Conservation (phyloP, 1,140 invertebrate genomes). For the Drosophila serrata region DNA sequence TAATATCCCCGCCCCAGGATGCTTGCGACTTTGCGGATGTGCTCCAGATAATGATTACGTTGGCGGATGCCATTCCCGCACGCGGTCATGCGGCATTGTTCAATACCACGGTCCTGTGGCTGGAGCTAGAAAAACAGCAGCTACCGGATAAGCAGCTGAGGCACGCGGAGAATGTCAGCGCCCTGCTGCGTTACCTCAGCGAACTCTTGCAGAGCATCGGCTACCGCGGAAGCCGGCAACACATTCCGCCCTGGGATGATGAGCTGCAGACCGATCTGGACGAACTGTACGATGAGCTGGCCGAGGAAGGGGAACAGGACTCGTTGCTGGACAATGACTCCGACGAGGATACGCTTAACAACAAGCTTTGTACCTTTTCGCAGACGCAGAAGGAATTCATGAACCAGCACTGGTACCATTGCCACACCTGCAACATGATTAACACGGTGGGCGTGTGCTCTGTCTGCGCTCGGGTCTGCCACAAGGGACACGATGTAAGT, state of each 20-base stretch:
- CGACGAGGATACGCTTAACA: constrained; percentile 97
- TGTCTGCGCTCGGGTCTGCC: constrained; percentile 98
- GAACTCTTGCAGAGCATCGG: constrained; percentile 86
- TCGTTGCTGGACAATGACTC: constrained; percentile 95
- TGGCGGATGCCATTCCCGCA: constrained; percentile 93
- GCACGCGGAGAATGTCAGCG: constrained; percentile 78
- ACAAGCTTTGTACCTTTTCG: constrained; percentile 98
- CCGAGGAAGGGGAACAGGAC: constrained; percentile 94
- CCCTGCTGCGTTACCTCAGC: constrained; percentile 86
- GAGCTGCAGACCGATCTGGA: constrained; percentile 91
- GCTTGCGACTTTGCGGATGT: constrained; percentile 92
- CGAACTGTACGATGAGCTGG: constrained; percentile 87
- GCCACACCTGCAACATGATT: constrained; percentile 99
- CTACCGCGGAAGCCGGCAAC: constrained; percentile 86
- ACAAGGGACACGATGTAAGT: constrained; percentile 97
- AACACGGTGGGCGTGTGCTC: constrained; percentile 99
- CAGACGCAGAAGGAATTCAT: constrained; percentile 99
- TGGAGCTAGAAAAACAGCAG: constrained; percentile 89
- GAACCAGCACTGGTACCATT: constrained; percentile 99
- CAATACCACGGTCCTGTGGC: constrained; percentile 92
- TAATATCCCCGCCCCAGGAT: constrained; percentile 89
- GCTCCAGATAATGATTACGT: constrained; percentile 91
- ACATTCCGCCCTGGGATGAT: constrained; percentile 92
- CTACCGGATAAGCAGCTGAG: constrained; percentile 86
- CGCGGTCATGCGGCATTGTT: constrained; percentile 93